These are phyloP conservation scores for Lepus oiostolus DNA, from an alignment of 2,797 vertebrate genomes.

Conservation along the genomic window DNA sequence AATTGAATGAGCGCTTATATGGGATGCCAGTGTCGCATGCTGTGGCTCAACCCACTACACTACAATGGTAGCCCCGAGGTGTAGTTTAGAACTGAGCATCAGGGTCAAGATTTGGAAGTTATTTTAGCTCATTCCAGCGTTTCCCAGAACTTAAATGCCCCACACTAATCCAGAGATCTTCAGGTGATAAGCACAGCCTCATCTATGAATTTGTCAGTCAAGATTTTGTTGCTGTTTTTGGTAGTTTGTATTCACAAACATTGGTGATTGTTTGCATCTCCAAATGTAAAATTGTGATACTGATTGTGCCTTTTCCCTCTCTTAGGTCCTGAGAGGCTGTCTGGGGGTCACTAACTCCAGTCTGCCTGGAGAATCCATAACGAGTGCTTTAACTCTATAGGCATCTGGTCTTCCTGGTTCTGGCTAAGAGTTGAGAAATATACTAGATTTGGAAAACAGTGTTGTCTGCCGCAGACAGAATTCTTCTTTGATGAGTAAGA, in stretches of 20 bases:
- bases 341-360: background rate
- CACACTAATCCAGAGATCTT: background rate
- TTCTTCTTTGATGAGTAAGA: conserved; percentile 12
- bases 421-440: background rate
- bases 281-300: background rate
- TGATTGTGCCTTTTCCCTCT: background rate
- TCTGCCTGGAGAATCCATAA: background rate
- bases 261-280: background rate
- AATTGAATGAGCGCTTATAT: too few relatives aligned
- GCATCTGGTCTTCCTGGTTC: background rate
- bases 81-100: background rate
- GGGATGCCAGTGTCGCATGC: too few relatives aligned
- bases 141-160: background rate
- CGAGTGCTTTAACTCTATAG: background rate
- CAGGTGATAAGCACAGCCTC: background rate
- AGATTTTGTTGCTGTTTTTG: background rate
- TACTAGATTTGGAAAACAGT: conserved; percentile 2
- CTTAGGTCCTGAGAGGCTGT: background rate
- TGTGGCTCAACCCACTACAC: too few relatives aligned
- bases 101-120: background rate
- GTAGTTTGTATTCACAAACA: background rate
- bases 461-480: background rate
- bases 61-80: background rate
- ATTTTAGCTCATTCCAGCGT: background rate
- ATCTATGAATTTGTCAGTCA: background rate